Evolutionary conservation across 2,113 vertebrate species (phyloP), one percentile per base, ranked within the genome.

Genomic region (Xiphias gladius): DNA sequence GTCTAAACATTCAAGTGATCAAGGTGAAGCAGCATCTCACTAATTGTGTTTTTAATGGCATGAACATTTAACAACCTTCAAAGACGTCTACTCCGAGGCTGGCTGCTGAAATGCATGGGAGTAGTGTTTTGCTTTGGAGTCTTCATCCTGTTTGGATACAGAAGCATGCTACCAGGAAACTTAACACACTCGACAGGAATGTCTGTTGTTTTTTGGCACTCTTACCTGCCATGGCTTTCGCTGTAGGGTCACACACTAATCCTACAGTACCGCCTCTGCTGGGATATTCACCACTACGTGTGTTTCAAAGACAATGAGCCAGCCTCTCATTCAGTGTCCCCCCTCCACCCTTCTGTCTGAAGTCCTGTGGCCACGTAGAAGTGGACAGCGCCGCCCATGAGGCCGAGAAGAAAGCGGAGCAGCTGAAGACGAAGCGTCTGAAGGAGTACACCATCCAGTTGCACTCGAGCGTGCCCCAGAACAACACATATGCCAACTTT

Each of bases 391-490:
- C 91, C 90, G 63, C 89, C 46, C 91, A 86, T 0, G 95, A 94
- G 41, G 90, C 74, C 32, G 93, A 80, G 87, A 96, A 93, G 78
- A 95, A 92, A 85, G 86, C 63, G 8, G 96, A 96, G 86, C 95
- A 96, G 86, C 91, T 98, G 89, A 97, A 97, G 94, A 97, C 97
- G 0, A 97, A 96, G 63, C 95, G 83, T 9, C 91, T 98, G 73
- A 96, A 95, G 82, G 97, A 99, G 85, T 97, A 98, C 85, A 97
- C 96, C 63, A 93, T 97, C 65, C 97, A 97, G 73, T 96, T 95
- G 26, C 96, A 97, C 84, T 96, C 95, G 0, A 97, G 97, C 91
- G 96, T 96, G 94, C 95, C 95, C 22, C 96, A 95, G 43, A 98
- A 98, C 88, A 97, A 97, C 85, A 97, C 96, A 5, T 97, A 97